phyloP scores from a whole-genome alignment of 2,113 vertebrate genomes.

The Recurvirostra avosetta region DNA sequence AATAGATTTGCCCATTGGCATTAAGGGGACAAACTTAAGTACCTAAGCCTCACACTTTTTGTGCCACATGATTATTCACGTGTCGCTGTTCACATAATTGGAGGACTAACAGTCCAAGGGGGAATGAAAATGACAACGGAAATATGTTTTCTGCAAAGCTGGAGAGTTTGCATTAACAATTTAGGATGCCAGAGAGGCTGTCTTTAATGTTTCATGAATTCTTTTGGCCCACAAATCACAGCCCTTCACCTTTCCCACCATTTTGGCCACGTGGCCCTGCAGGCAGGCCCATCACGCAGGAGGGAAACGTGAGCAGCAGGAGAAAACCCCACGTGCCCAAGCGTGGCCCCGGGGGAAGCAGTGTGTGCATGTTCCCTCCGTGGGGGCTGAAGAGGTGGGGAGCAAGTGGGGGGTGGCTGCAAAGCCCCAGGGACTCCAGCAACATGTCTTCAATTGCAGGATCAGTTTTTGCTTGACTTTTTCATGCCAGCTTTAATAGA shows the following conservation, averaged over 20 bases:
- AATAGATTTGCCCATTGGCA: not conserved
- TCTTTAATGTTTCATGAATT: constrained; percentile 6
- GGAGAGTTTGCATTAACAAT: constrained; percentile 2
- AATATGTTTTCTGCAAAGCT: not conserved
- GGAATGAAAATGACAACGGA: not conserved
- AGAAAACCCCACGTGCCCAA: not conserved
- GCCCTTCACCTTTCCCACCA: not conserved
- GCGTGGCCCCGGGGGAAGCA: not conserved
- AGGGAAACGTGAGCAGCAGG: fast-evolving
- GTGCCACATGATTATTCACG: not conserved
- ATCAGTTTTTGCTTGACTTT: not conserved
- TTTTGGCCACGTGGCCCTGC: not conserved
- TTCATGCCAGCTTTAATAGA: not conserved
- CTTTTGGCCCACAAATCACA: not conserved
- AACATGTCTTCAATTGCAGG: fast-evolving
- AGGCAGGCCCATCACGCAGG: not conserved
- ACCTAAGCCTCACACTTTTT: not conserved
- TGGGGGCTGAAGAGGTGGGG: fast-evolving
- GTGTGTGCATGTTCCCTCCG: fast-evolving
- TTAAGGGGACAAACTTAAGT: not conserved
- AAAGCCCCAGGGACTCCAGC: not conserved
- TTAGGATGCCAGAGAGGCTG: not conserved
- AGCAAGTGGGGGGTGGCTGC: not conserved
- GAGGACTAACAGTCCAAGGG: not conserved
- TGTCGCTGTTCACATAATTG: not conserved